Percentiles rank a stretch among this genome's conserved stretches.
These are phyloP conservation scores for Rynchops niger DNA, from an alignment of 2,113 vertebrate genomes.

Conservation along the genomic window DNA sequence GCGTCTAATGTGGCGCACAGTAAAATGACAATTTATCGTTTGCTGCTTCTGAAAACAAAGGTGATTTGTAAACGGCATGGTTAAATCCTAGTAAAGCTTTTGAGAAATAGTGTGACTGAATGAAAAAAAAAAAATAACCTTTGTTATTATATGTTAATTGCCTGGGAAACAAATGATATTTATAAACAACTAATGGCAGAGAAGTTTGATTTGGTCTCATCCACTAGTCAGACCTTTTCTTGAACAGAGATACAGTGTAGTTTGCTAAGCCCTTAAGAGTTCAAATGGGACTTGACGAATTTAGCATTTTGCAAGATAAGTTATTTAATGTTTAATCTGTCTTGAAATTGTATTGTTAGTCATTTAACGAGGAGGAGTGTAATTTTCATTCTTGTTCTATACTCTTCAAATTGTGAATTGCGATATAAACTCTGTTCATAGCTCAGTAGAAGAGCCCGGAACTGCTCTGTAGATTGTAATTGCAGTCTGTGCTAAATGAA, in stretches of 20 bases:
- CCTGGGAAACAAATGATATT: background rate
- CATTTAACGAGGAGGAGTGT: background rate
- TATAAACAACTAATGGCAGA: background rate
- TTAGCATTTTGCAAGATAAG: background rate
- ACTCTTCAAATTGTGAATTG: background rate
- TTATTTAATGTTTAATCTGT: background rate
- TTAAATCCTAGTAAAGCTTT: background rate
- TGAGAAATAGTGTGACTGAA: background rate
- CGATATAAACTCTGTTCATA: background rate
- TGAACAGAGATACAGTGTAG: background rate
- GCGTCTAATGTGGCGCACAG: background rate
- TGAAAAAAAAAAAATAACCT: background rate
- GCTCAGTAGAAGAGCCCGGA: background rate
- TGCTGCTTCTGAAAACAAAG: background rate
- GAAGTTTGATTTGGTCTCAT: background rate
- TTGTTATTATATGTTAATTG: background rate
- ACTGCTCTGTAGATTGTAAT: background rate
- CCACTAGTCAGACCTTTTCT: background rate
- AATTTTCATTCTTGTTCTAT: background rate
- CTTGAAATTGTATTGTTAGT: background rate
- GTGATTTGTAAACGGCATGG: background rate
- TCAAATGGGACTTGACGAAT: background rate
- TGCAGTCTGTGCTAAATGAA: conserved; percentile 5
- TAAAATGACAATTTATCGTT: background rate
- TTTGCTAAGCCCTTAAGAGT: background rate